Evolutionary conservation across 2,797 vertebrate genomes (phyloP), one percentile per base, ranked within the genome.

Genomic region (Acrossocheilus fasciatus): DNA sequence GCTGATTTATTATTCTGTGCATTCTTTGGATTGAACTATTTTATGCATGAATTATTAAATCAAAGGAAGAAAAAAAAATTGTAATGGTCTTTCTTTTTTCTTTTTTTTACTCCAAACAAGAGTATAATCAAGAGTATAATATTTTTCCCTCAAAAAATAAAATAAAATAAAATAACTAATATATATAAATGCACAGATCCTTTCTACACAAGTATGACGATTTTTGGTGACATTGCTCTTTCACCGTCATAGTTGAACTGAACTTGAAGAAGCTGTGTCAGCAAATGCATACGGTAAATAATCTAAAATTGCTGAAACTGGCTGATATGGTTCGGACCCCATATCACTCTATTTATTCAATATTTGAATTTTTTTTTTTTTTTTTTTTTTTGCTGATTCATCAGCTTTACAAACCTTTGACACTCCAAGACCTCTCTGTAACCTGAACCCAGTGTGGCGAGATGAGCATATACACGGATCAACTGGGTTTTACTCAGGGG

Each of bases 11-110:
- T 82, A 82, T 72, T 72, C 47, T 17, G 47, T 54, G 50, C 50
- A 57, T 82, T 82, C 47, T 70, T 82, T 82, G 23, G 7, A 72
- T 30, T 54, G 23, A 70, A 43, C 68, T 57, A 82, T 72, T 72
- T 70, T 57, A 72, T 72, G 45, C 50, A 72, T 82, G 34, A 81
- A 57, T 57, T 82, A 82, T 82, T 72, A 54, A 70, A 57, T 72
- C 81, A 72, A 72, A 54, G n/a, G 10, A 1, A 66, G n/a, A 14
- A 12, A 62, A 15, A 26, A 26, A 62, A 43, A 30, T 14, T 14
- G 0, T 54, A 36, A 57, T 77, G 50, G 15, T 77, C 11, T 5
- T 64, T 36, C n/a, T n/a, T 36, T 18, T 7, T 68, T 41, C 41
- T 41, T 41, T 39, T 78, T 59, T 59, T 39, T 15, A 41, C 20